Evolutionary conservation across 2,888 invertebrate species (phyloP), one percentile per base, ranked within the genome.

Genomic region (Blastobasis lacticolella): DNA sequence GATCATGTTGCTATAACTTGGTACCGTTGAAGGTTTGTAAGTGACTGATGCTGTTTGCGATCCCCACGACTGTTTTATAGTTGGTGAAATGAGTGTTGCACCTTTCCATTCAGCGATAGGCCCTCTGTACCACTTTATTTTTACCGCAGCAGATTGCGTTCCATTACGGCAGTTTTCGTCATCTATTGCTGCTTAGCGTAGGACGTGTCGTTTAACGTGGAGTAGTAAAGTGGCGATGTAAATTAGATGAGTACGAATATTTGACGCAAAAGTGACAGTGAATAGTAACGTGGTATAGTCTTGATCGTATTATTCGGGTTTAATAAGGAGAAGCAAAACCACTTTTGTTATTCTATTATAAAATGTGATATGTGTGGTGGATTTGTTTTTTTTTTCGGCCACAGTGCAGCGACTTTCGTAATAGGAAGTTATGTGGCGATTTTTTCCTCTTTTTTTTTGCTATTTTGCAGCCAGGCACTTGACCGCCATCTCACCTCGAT

Each of bases 101-200:
- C 87, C 88, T 87, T 88, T 87, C 87, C 80, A 86, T 82, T 82
- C 73, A 78, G 79, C 68, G 85, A 85, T 84, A 81, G 86, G 75
- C 62, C 63, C 67, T 58, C 47, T 45, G 60, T 66, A 85, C 73
- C 56, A 60, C 48, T 64, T 53, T 10, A 50, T 53, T 54, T 53
- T 50, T 49, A 9, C 45, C 57, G 48, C 23, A 23, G 23, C 23
- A 23, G 23, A 23, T 2, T 3, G 23, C 23, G 3, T 2, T 23
- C 23, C 23, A 40, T 46, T 38, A 50, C 50, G 23, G 7, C 38
- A 9, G 7, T 42, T n/a, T 23, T 43, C 23, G 5, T 5, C 10
- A 43, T 50, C 5, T 48, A 6, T 51, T 53, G 41, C 5, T 40
- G 2, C 8, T 7, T 49, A 49, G 6, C 0, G 0, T 0, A 37